These are phyloP conservation scores for Athalia circularis DNA, from an alignment of 2,888 invertebrate species.

Conservation along the genomic window DNA sequence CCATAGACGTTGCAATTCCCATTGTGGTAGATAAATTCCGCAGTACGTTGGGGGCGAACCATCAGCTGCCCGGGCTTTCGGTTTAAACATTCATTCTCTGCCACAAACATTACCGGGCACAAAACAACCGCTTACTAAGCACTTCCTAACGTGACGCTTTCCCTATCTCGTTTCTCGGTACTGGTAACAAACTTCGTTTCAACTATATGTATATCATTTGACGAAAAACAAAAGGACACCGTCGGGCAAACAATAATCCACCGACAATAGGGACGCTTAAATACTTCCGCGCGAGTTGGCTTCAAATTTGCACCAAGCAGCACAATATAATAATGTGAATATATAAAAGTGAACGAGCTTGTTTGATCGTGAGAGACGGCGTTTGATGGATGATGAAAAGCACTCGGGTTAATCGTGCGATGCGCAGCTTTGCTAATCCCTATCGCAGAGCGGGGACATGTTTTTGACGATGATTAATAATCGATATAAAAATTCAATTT, in stretches of 20 bases:
- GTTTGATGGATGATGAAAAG: slow-evolving; percentile 15
- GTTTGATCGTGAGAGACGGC: slow-evolving; percentile 16
- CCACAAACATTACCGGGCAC: slow-evolving; percentile 11
- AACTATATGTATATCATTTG: slow-evolving; percentile 10
- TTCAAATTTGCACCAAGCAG: slow-evolving; percentile 1
- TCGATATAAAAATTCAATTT: background rate
- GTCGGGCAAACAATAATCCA: slow-evolving; percentile 13
- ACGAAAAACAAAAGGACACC: background rate
- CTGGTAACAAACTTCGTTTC: slow-evolving; percentile 3
- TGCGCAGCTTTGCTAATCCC: background rate
- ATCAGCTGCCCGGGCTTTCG: slow-evolving; percentile 2
- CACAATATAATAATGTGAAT: too few relatives aligned
- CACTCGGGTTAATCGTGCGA: slow-evolving; percentile 25
- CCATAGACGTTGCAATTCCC: slow-evolving; percentile 25
- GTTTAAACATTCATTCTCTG: slow-evolving; percentile 9
- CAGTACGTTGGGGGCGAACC: background rate
- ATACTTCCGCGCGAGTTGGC: background rate
- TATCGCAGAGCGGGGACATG: slow-evolving; percentile 7
- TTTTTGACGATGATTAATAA: slow-evolving; percentile 20
- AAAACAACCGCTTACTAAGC: slow-evolving; percentile 40
- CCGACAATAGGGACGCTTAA: background rate
- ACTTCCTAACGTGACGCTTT: slow-evolving; percentile 7
- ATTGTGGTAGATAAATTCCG: slow-evolving; percentile 11
- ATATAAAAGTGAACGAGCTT: background rate
- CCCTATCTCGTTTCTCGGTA: slow-evolving; percentile 2